A percentile compares a stretch with the other conserved stretches of the same genome.
These are phyloP conservation scores for Zoanthus sociatus DNA, from an alignment of 92 coral and sea anemone species.

Conservation along the genomic window DNA sequence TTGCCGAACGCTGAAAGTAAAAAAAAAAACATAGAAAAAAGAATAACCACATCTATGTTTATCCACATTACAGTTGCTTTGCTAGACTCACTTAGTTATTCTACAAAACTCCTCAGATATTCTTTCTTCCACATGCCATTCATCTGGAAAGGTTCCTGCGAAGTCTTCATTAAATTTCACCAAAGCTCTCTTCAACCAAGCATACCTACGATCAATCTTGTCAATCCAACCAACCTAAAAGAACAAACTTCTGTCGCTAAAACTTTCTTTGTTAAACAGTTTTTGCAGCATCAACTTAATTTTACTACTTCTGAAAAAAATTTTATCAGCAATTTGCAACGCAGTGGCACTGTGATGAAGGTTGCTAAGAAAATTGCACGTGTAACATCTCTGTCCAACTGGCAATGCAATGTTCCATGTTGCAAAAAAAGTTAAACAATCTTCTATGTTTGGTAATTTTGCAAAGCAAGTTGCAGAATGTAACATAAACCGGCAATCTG, in stretches of 20 bases:
- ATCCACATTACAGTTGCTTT: neutral
- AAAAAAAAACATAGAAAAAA: neutral
- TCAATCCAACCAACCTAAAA: constrained; percentile 98
- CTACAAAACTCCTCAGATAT: constrained; percentile 95
- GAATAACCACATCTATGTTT: neutral
- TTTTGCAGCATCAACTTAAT: no score
- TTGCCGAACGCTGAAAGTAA: no score
- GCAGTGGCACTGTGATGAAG: no score
- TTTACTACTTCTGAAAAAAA: no score
- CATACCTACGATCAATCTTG: constrained; percentile 94
- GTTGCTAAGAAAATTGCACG: no score
- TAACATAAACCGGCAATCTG: no score
- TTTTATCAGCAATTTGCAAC: no score
- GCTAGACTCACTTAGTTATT: constrained; percentile 78
- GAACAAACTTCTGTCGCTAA: neutral
- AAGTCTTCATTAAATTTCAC: constrained; percentile 97
- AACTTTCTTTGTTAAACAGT: no score
- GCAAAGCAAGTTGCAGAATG: no score
- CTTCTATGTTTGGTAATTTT: no score
- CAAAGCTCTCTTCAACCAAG: constrained; percentile 98
- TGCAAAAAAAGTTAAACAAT: no score
- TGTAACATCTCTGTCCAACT: neutral
- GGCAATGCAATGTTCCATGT: no score
- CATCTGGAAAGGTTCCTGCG: constrained; percentile 92
- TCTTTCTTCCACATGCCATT: constrained; percentile 96